Evolutionary conservation across 2,113 vertebrate genomes (phyloP).

Genomic region (Chelonoidis abingdonii): DNA sequence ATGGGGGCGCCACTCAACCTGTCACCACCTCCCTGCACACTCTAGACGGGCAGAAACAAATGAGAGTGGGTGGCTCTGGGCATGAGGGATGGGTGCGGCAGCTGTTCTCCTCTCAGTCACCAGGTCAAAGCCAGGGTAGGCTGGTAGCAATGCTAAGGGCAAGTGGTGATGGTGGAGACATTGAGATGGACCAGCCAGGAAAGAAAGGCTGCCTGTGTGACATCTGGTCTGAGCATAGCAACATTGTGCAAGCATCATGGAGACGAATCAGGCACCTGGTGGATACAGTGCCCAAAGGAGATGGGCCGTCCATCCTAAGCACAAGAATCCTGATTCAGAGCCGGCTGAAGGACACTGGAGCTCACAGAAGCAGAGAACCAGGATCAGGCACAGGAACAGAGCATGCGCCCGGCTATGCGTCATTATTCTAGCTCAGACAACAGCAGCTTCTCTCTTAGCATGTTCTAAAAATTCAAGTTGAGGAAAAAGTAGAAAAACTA

Average conservation of each 20-base stretch:
- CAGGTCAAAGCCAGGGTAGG: too few relatives aligned
- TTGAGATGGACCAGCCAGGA: too few relatives aligned
- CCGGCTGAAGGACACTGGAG: background rate
- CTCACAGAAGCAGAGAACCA: background rate
- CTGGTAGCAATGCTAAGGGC: too few relatives aligned
- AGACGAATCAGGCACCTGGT: background rate
- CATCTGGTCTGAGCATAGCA: too few relatives aligned
- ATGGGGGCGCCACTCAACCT: too few relatives aligned
- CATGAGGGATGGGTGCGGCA: background rate
- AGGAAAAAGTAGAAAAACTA: background rate
- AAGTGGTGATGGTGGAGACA: background rate
- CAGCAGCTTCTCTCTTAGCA: background rate
- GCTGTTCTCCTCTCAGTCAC: background rate
- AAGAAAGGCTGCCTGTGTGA: background rate
- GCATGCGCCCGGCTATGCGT: too few relatives aligned
- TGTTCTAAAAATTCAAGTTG: background rate
- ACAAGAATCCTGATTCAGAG: background rate
- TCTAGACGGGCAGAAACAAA: background rate
- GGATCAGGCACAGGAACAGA: background rate
- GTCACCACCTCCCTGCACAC: too few relatives aligned
- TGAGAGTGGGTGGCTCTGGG: background rate
- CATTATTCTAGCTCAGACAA: background rate
- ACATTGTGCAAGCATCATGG: background rate
- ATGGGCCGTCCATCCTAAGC: background rate
- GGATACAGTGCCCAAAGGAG: background rate